Evolutionary conservation across 2,888 invertebrate genomes (phyloP).

Genomic region (Lamellibrachia columna): DNA sequence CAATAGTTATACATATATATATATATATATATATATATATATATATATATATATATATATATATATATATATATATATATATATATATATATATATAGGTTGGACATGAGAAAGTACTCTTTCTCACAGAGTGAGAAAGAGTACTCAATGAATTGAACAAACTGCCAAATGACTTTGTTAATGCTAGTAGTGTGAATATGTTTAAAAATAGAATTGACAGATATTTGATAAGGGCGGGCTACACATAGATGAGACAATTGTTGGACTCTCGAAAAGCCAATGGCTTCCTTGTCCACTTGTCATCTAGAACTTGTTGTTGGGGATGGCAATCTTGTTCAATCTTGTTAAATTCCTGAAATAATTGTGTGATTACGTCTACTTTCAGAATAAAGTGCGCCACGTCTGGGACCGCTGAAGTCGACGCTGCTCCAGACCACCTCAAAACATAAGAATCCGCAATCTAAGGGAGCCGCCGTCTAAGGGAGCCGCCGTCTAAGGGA

Average conservation of each 20-base stretch:
- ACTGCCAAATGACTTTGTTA: too few relatives aligned
- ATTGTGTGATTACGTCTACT: neutral
- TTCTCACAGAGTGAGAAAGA: neutral
- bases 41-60: slow-evolving; percentile 17
- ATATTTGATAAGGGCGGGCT: too few relatives aligned
- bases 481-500: too few relatives aligned
- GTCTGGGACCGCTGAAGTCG: neutral
- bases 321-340: too few relatives aligned
- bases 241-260: too few relatives aligned
- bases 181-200: too few relatives aligned
- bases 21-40: slow-evolving; percentile 23
- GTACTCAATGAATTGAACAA: neutral
- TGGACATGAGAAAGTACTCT: too few relatives aligned
- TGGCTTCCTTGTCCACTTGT: too few relatives aligned
- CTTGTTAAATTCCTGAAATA: too few relatives aligned
- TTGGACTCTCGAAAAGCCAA: too few relatives aligned
- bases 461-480: neutral
- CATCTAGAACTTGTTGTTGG: too few relatives aligned
- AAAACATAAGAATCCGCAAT: neutral
- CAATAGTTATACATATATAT: neutral
- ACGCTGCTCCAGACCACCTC: neutral
- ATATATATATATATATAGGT: slow-evolving; percentile 21
- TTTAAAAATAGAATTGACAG: too few relatives aligned
- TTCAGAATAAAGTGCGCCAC: neutral
- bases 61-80: slow-evolving; percentile 18